Base-by-base conservation (phyloP, 1,140 invertebrate genomes). In the Drosophila pseudoananassae region DNA sequence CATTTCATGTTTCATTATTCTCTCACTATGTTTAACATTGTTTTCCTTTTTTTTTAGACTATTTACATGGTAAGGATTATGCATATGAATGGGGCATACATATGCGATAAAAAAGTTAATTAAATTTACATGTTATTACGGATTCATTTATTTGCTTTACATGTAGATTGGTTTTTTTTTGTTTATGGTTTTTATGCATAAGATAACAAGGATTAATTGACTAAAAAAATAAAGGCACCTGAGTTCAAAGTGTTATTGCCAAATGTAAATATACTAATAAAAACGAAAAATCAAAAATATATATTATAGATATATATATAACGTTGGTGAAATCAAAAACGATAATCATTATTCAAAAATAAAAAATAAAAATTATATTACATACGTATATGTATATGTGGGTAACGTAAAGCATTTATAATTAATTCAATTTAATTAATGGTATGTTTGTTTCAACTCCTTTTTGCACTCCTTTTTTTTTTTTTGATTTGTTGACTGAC, bases 181-280 rank as follows among this genome's bases (percentile, higher is more conserved):
- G 17, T 52, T 47, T 43, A 29, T 38, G 53, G 64, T 55, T 65
- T 88, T 87, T 88, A 87, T 83, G 78, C 75, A 82, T 87, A 87
- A 88, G 83, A 88, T 87, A 87, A 87, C 85, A 90, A 90, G 69
- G 55, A 82, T 90, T 90, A 90, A 87, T 63, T 87, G 87, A 90
- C 87, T 90, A 90, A 51, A 58, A 80, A 90, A 61, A 49, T 79
- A 84, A 90, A 90, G 85, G 85, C 85, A 90, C 84, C 84, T 89
- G 84, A 89, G 84, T 89, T 89, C 80, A 84, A 84, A 85, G 58
- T 84, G 81, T 84, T 84, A 83, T 83, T 83, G 75, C 79, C 80
- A 79, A 83, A 59, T 76, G 25, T 56, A 77, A 63, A 79, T 61
- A 49, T 71, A 72, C 71, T 47, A 57, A 63, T 60, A 6, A 68